A percentile compares a stretch with the other conserved stretches of the same genome.
These are phyloP conservation scores for Potamilus streckersoni DNA, from an alignment of 1,140 invertebrate species.

Conservation along the genomic window DNA sequence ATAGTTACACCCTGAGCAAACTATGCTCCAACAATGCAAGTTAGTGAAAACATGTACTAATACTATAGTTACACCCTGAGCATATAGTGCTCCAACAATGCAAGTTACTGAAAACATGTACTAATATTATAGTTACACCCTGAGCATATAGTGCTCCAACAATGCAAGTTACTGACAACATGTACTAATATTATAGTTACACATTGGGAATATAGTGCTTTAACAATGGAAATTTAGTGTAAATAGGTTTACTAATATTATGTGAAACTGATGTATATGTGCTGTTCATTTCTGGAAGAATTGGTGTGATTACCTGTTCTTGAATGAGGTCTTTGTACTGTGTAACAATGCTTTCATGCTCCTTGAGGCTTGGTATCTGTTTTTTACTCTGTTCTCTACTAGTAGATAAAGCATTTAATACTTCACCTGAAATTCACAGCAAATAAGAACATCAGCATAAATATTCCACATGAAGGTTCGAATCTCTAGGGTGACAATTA, in stretches of 20 bases:
- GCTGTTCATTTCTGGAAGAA: not conserved
- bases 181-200: no score
- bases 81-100: no score
- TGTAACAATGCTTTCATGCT: constrained; percentile 68
- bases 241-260: constrained; percentile 1
- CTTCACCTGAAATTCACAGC: constrained; percentile 57
- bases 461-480: not conserved
- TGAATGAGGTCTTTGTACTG: constrained; percentile 90
- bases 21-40: no score
- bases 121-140: no score
- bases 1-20: not conserved
- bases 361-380: constrained; percentile 51
- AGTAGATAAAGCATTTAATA: constrained; percentile 72
- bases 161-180: no score
- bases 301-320: constrained; percentile 76
- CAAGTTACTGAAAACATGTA: no score
- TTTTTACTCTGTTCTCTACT: constrained; percentile 47
- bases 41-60: no score
- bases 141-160: no score
- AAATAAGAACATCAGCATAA: not conserved
- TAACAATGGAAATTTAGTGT: not conserved
- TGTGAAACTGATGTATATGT: no score
- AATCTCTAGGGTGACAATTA: not conserved
- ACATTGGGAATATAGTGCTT: no score
- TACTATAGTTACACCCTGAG: no score